A percentile compares a stretch with the other conserved stretches of the same genome.
These are phyloP conservation scores for Artibeus jamaicensis DNA, from an alignment of 2,797 vertebrate genomes.

Conservation along the genomic window DNA sequence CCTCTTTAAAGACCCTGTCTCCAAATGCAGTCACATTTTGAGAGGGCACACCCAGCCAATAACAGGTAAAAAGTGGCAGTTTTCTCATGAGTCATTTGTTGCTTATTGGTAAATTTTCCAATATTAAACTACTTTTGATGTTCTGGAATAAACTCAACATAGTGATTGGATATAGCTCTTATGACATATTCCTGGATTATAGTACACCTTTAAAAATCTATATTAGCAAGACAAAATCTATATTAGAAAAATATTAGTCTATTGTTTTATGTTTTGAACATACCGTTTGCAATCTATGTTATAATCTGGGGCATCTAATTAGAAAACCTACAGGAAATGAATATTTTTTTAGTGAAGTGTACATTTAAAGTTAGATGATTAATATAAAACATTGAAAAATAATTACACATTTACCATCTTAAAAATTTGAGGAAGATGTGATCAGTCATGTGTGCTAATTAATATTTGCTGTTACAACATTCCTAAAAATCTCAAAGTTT, in stretches of 20 bases:
- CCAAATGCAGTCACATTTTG: neutral
- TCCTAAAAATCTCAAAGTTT: neutral
- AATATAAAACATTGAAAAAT: neutral
- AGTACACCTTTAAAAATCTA: neutral
- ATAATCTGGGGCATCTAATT: neutral
- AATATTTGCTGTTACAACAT: neutral
- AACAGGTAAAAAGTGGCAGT: neutral
- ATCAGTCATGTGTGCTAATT: neutral
- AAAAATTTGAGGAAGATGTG: neutral
- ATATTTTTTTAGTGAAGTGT: neutral
- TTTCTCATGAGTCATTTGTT: neutral
- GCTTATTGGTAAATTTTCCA: neutral
- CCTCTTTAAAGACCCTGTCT: neutral
- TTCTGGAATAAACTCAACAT: neutral
- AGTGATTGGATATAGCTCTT: neutral
- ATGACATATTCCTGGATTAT: neutral
- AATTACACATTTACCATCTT: neutral
- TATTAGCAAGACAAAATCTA: neutral
- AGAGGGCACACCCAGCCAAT: fast-evolving
- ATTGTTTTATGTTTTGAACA: neutral
- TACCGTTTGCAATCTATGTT: neutral
- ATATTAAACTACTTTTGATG: neutral
- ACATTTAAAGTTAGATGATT: neutral
- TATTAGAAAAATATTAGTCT: neutral
- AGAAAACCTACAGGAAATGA: neutral